These are phyloP conservation scores for Stigmatopora argus DNA, from an alignment of 2,113 vertebrate genomes.

Conservation along the genomic window DNA sequence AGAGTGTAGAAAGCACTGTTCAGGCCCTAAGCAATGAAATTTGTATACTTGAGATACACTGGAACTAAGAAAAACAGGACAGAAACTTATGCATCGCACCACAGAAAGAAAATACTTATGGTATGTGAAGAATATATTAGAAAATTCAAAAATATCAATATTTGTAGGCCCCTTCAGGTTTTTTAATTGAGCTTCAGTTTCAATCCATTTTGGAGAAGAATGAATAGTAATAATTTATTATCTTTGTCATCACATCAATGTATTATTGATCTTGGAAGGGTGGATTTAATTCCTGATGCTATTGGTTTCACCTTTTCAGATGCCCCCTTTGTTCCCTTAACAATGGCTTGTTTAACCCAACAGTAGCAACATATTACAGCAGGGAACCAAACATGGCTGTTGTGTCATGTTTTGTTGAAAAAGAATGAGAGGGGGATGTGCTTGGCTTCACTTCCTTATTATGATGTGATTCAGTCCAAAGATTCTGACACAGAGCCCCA, in stretches of 20 bases:
- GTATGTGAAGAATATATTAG: no score
- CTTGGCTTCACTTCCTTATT: constrained; percentile 70
- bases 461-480: constrained; percentile 74
- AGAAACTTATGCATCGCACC: constrained; percentile 21
- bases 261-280: constrained; percentile 1
- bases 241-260: not conserved
- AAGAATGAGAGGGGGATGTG: constrained; percentile 57
- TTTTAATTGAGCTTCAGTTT: not conserved
- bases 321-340: constrained; percentile 37
- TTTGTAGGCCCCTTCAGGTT: not conserved
- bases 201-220: not conserved
- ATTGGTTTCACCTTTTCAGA: constrained; percentile 20
- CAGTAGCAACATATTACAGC: constrained; percentile 56
- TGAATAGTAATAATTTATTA: not conserved
- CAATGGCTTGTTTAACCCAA: constrained; percentile 46
- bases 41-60: constrained; percentile 61
- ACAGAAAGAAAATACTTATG: constrained; percentile 1
- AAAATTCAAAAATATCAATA: no score
- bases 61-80: constrained; percentile 31
- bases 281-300: constrained; percentile 2
- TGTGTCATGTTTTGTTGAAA: constrained; percentile 58
- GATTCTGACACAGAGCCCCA: constrained; percentile 65
- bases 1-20: constrained; percentile 63
- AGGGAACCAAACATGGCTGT: constrained; percentile 57
- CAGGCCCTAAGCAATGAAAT: constrained; percentile 64